A percentile compares a stretch with the other conserved stretches of the same genome.
phyloP scores from a whole-genome alignment of 2,888 invertebrate genomes.

The Drosophila mettleri region DNA sequence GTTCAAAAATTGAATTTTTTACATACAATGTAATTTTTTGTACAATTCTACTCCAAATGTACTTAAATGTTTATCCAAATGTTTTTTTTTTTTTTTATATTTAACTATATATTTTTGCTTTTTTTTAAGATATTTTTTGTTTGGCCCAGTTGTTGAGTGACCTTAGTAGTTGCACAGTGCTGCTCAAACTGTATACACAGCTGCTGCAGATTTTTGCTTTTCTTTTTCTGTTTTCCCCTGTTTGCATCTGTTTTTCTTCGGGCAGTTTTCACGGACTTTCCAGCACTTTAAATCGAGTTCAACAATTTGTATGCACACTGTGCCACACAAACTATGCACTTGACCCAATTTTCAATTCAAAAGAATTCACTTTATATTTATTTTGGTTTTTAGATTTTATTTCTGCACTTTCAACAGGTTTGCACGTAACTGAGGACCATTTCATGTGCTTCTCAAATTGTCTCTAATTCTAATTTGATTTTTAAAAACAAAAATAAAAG shows the following conservation, averaged over 20 bases:
- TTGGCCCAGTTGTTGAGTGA: too few species aligned
- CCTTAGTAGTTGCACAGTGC: slow-evolving; percentile 1
- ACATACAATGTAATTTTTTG: neutral
- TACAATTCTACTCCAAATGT: too few species aligned
- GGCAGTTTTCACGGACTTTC: slow-evolving; percentile 51
- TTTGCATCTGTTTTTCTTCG: slow-evolving; percentile 60
- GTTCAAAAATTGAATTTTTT: too few species aligned
- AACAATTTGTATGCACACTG: slow-evolving; percentile 23
- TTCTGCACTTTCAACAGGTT: slow-evolving; percentile 9
- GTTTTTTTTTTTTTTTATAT: neutral
- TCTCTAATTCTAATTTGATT: slow-evolving; percentile 24
- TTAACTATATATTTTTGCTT: neutral
- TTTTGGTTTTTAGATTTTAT: neutral
- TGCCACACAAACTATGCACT: slow-evolving; percentile 56
- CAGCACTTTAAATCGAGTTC: slow-evolving; percentile 28
- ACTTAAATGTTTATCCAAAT: too few species aligned
- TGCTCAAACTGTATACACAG: slow-evolving; percentile 41
- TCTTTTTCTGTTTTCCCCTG: slow-evolving; percentile 7
- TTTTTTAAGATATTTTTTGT: neutral
- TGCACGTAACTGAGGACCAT: slow-evolving; percentile 26
- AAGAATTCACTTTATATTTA: neutral
- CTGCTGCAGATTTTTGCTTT: slow-evolving; percentile 10
- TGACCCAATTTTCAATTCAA: slow-evolving; percentile 39
- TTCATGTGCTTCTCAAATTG: slow-evolving; percentile 18
- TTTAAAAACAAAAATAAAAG: slow-evolving; percentile 37